Evolutionary conservation across 2,888 invertebrate species (phyloP), one percentile per base, ranked within the genome.

Genomic region (Plebejus argus): DNA sequence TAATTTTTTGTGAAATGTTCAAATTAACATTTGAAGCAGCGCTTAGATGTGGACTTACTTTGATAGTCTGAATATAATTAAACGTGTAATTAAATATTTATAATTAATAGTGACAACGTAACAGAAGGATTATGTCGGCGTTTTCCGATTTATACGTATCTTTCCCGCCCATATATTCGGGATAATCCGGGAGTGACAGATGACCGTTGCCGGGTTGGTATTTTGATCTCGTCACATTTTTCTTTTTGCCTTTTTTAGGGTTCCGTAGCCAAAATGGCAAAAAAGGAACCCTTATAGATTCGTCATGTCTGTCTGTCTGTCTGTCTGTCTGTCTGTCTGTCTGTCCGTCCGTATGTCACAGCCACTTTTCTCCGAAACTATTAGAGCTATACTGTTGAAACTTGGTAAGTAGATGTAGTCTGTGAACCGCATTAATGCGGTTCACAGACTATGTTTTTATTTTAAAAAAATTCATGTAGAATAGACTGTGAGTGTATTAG

Each of bases 141-240:
- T 49, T 23, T 23, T 49, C 49, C 74, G 23, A 49, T 74, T 12
- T 74, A 53, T 28, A 71, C n/a, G n/a, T 39, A 49, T 74, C 53
- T 74, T 74, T 28, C 7, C 45, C 28, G 23, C 74, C 20, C 20
- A 74, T 72, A 45, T 45, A 74, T 49, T 49, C 18, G 53, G 74
- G 28, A 53, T 74, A 74, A 74, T 74, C 74, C 53, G 12, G 5
- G 45, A 33, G 28, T 74, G 74, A 74, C 74, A 74, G 74, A 74
- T 74, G 74, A 53, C 28, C 74, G 74, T 72, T 45, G 20, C 72
- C 7, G 39, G 39, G 45, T 49, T 28, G 28, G 74, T 53, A 74
- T 74, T 74, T 74, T 74, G 74, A 74, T 53, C 53, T 18, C 74
- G 74, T 53, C 53, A 74, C 74, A 49, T 49, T 20, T 35, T 49